Evolutionary conservation across 2,113 vertebrate species (phyloP), one percentile per base, ranked within the genome.

Genomic region (Merops nubicus): DNA sequence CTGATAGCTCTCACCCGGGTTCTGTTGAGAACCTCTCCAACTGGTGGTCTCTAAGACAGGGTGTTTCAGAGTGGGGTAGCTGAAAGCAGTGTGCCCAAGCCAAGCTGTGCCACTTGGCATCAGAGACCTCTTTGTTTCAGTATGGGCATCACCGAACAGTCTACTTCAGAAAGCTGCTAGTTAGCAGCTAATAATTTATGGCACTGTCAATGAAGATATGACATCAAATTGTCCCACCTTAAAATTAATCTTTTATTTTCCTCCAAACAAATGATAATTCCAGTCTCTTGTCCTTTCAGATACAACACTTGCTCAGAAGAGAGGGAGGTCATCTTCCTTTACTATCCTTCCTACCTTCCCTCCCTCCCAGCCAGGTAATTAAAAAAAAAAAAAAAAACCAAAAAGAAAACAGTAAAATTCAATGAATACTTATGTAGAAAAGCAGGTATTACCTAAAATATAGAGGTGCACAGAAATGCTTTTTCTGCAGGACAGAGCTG

Each of bases 281-380:
- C 17, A 70, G 25, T 90, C 78, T 97, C 15, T 86, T 84, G 54
- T 67, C 21, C 87, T 97, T 97, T 90, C 88, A 98, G 97, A 69
- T 75, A 79, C 43, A 48, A 2, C 25, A 26, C 40, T 89, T 1
- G 14, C 75, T 65, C 96, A 94, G 54, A 97, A 96, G 82, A 91
- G 89, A 85, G 91, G 88, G 47, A 97, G 97, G 74, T 96, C 96
- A 2, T 98, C 96, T 50, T 98, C 97, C 50, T 98, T 98, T 92
- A 97, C 79, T 23, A 53, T 95, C 22, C 50, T 97, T 79, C 97
- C 97, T 34, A 79, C 76, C 18, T 98, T 98, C 22, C 98, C 97
- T 50, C 96, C 94, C 16, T 94, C 91, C 8, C 96, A 96, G 23
- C 64, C 94, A 97, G 97, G 97, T 98, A 97, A 98, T 54, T 68